A percentile compares a stretch with the other conserved stretches of the same genome.
Conservation (phyloP, 2,888 invertebrate species). For the Drosophila mimetica region DNA sequence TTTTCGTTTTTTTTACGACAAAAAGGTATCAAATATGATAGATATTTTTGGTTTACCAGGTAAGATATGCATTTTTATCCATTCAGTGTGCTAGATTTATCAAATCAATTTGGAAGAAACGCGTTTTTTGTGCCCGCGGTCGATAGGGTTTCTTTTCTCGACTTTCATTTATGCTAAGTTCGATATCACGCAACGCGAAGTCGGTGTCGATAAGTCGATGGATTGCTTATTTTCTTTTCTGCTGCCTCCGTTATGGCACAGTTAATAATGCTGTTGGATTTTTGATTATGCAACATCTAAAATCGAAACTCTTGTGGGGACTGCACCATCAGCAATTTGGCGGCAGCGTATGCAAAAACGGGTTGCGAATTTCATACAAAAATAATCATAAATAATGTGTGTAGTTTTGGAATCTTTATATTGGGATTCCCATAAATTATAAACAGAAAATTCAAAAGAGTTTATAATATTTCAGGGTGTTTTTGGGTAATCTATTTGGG, state of each 20-base stretch:
- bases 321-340: constrained; percentile 17
- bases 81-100: neutral
- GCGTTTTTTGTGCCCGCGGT: neutral
- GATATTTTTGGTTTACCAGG: too few species aligned
- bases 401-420: neutral
- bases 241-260: constrained; percentile 12
- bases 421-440: neutral
- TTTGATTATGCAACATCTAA: constrained; percentile 15
- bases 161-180: constrained; percentile 41
- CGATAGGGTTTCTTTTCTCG: neutral
- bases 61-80: too few species aligned
- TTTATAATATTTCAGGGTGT: neutral
- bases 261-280: constrained; percentile 5
- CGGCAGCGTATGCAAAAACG: neutral
- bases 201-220: constrained; percentile 11
- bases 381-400: neutral
- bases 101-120: neutral
- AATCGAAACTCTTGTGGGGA: constrained; percentile 13
- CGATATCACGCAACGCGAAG: constrained; percentile 22
- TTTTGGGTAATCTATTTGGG: too few species aligned
- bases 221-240: constrained; percentile 13
- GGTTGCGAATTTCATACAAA: neutral
- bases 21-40: neutral
- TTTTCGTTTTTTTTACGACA: neutral
- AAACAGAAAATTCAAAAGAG: neutral